These are phyloP conservation scores for Cinclus mexicanus DNA, from an alignment of 2,113 vertebrate species.

Conservation along the genomic window DNA sequence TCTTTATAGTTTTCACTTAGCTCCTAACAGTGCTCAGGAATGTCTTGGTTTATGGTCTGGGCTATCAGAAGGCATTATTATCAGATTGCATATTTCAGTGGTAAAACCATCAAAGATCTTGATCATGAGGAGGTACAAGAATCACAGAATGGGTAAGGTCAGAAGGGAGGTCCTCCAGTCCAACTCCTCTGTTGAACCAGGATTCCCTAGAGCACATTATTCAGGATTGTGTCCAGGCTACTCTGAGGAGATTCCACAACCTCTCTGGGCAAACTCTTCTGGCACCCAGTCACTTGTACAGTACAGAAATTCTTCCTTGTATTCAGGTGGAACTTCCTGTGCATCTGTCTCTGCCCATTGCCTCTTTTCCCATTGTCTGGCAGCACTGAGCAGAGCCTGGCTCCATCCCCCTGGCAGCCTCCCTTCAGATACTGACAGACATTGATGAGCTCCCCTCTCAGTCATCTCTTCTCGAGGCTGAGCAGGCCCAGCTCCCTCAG, in stretches of 20 bases:
- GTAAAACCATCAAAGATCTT: background rate
- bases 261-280: background rate
- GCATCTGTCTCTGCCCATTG: background rate
- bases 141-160: background rate
- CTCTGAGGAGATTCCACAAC: background rate
- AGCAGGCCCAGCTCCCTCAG: background rate
- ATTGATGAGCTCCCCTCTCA: background rate
- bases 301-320: background rate
- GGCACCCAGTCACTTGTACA: too few relatives aligned
- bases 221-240: background rate
- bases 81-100: background rate
- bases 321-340: background rate
- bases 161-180: background rate
- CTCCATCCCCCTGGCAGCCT: background rate
- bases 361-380: background rate
- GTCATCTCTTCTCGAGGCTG: accelerated
- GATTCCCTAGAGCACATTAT: background rate
- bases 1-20: background rate
- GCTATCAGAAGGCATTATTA: background rate
- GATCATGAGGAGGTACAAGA: background rate
- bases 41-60: background rate
- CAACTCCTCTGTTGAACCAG: background rate
- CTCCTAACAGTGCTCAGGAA: background rate
- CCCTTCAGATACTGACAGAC: background rate
- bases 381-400: background rate